Conservation (phyloP, 2,888 invertebrate species). For the Tricholauxania praeusta region DNA sequence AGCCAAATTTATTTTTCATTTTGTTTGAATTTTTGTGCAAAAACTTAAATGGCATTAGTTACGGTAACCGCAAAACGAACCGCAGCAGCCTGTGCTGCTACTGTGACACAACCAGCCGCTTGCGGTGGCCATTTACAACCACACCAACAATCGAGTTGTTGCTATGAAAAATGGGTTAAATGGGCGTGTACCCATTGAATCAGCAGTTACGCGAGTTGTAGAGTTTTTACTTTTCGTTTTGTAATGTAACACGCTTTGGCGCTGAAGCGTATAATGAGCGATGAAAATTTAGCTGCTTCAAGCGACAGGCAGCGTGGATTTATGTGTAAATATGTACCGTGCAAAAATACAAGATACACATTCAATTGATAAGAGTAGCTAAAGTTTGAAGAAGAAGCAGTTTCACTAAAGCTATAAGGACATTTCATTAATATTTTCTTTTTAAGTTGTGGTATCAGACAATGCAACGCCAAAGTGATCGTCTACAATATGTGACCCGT, state of each 20-base stretch:
- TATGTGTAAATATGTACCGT: slow-evolving; percentile 12
- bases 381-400: background rate
- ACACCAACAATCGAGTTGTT: background rate
- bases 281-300: background rate
- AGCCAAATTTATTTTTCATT: slow-evolving; percentile 27
- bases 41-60: slow-evolving; percentile 16
- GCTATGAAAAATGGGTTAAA: slow-evolving; percentile 47
- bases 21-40: slow-evolving; percentile 22
- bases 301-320: background rate
- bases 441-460: too few species aligned
- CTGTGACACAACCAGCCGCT: slow-evolving; percentile 8
- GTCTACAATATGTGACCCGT: too few species aligned
- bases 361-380: slow-evolving; percentile 39
- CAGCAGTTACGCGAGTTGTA: background rate
- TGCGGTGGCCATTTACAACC: background rate
- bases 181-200: slow-evolving; percentile 33
- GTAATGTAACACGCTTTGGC: slow-evolving; percentile 1
- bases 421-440: too few species aligned
- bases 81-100: slow-evolving; percentile 7
- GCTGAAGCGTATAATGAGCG: slow-evolving; percentile 29
- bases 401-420: too few species aligned
- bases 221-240: background rate
- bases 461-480: too few species aligned
- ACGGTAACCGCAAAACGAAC: slow-evolving; percentile 15
- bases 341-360: slow-evolving; percentile 44